phyloP scores from a whole-genome alignment of 37 sponge, comb jelly and placozoan species.

The Spongilla lacustris region DNA sequence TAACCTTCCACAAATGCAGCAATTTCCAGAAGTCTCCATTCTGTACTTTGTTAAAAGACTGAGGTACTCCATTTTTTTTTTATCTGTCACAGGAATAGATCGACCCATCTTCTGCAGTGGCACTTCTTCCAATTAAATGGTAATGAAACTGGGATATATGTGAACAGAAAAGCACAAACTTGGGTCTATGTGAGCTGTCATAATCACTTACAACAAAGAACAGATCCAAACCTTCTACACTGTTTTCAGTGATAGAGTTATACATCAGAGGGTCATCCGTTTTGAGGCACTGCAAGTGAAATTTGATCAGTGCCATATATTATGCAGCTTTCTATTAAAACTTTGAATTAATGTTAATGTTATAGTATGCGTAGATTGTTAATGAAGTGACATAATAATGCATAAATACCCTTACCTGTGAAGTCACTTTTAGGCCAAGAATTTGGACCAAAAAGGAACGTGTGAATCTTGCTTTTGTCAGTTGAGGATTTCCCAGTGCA shows the following conservation, averaged over 20 bases:
- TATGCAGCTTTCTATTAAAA: no score
- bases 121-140: slow-evolving; percentile 36
- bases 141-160: no score
- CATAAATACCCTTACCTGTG: slow-evolving; percentile 48
- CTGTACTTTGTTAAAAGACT: slow-evolving; percentile 82
- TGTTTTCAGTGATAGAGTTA: background rate
- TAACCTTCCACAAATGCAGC: slow-evolving; percentile 86
- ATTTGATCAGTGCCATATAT: no score
- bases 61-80: slow-evolving; percentile 86
- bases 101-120: slow-evolving; percentile 78
- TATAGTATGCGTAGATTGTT: no score
- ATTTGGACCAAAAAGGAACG: slow-evolving; percentile 94
- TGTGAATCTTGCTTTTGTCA: slow-evolving; percentile 86
- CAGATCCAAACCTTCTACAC: no score
- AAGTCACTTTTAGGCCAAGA: slow-evolving; percentile 84
- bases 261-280: background rate
- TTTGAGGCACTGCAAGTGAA: background rate
- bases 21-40: slow-evolving; percentile 65
- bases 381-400: background rate
- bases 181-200: no score
- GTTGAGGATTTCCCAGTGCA: slow-evolving; percentile 68
- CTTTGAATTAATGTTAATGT: no score
- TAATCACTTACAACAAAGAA: no score
- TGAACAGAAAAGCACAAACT: no score
- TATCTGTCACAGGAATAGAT: slow-evolving; percentile 79